phyloP scores from a whole-genome alignment of 1,140 invertebrate genomes.

The Calliphora vicina region DNA sequence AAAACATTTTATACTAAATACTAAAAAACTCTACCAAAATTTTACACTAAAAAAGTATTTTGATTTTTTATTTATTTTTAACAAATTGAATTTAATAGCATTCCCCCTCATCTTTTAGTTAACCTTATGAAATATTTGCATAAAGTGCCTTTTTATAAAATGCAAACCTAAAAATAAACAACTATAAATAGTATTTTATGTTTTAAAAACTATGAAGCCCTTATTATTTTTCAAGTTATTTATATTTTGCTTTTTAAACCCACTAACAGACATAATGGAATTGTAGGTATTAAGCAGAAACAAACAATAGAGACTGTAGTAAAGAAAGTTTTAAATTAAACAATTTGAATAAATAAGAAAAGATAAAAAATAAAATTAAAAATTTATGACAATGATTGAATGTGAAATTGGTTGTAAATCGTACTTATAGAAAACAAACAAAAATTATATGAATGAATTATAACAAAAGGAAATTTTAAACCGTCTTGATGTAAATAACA shows the following conservation, averaged over 20 bases:
- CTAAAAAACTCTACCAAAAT: no score
- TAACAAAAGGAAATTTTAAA: slow-evolving; percentile 23
- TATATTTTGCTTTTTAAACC: neutral
- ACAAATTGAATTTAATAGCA: neutral
- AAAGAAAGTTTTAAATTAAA: neutral
- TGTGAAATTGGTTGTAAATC: slow-evolving; percentile 20
- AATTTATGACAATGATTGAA: slow-evolving; percentile 21
- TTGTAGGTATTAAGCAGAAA: neutral
- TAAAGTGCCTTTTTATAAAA: slow-evolving; percentile 26
- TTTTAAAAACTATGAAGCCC: neutral
- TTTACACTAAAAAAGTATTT: neutral
- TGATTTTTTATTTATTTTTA: neutral
- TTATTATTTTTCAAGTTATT: neutral
- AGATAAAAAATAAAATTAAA: neutral
- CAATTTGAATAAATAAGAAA: neutral
- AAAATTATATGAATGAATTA: neutral
- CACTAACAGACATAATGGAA: neutral
- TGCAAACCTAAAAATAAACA: neutral
- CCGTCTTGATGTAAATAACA: slow-evolving; percentile 21
- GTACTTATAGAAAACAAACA: neutral
- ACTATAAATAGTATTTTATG: neutral
- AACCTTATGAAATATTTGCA: neutral
- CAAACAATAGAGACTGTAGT: neutral
- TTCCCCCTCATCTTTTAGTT: neutral
- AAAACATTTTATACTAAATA: no score